Evolutionary conservation across 2,113 vertebrate species (phyloP).

Genomic region (Platichthys stellatus): DNA sequence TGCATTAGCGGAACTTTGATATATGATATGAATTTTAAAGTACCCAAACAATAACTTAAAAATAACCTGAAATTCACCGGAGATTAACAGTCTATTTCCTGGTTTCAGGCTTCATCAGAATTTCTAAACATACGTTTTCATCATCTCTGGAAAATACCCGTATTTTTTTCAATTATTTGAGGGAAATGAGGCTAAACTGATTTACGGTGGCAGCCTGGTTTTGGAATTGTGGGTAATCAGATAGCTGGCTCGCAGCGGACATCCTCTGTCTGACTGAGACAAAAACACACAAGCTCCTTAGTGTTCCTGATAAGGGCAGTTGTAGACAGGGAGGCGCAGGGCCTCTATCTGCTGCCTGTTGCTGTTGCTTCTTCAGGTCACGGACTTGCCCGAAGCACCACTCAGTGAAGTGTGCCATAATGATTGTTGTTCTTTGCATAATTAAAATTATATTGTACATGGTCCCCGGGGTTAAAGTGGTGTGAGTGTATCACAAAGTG

Average conservation of each 20-base stretch:
- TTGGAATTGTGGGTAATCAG: constrained; percentile 67
- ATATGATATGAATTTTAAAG: background rate
- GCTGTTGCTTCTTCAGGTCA: constrained; percentile 23
- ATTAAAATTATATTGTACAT: constrained; percentile 40
- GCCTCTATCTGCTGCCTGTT: constrained; percentile 20
- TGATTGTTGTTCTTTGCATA: constrained; percentile 50
- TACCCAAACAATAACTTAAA: background rate
- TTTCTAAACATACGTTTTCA: background rate
- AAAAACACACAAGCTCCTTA: constrained; percentile 58
- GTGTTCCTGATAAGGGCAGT: constrained; percentile 60
- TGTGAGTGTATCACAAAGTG: constrained; percentile 19
- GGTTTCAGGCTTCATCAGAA: constrained; percentile 23
- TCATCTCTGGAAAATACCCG: constrained; percentile 37
- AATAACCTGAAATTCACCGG: background rate
- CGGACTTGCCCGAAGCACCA: constrained; percentile 26
- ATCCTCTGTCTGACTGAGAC: constrained; percentile 56
- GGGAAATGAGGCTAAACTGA: constrained; percentile 61
- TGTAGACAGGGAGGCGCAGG: constrained; percentile 43
- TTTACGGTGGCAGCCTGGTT: constrained; percentile 56
- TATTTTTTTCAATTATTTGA: constrained; percentile 50
- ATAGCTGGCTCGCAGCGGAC: constrained; percentile 50
- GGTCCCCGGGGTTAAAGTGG: constrained; percentile 26
- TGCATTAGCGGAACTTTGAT: background rate
- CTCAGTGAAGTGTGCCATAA: constrained; percentile 21
- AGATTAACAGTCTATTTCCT: background rate